phyloP scores from a whole-genome alignment of 2,113 vertebrate species.

The Gracilinanus agilis region DNA sequence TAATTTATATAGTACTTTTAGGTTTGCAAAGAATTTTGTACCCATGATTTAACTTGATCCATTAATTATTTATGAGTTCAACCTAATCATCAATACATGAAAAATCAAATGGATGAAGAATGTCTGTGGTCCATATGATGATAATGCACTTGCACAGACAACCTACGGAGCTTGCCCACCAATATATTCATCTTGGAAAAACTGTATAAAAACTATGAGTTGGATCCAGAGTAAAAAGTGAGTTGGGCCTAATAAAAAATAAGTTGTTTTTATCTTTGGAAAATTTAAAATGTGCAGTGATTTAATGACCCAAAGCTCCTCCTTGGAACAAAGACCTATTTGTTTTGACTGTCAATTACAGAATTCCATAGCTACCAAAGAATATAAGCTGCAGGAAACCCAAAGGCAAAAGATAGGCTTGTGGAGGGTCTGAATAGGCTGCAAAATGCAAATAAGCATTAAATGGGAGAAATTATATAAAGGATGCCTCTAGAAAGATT shows the following conservation, averaged over 20 bases:
- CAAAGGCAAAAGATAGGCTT: background rate
- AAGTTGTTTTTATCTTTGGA: background rate
- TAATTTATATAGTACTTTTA: background rate
- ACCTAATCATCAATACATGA: background rate
- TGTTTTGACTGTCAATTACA: background rate
- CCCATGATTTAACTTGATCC: background rate
- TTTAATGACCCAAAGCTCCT: background rate
- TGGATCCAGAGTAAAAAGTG: background rate
- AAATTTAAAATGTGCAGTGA: background rate
- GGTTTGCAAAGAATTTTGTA: background rate
- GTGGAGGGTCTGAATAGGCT: background rate
- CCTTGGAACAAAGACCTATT: background rate
- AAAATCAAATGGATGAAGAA: background rate
- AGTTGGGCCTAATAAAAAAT: background rate
- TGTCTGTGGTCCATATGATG: background rate
- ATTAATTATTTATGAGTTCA: background rate
- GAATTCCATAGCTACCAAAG: background rate
- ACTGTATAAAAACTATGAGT: background rate
- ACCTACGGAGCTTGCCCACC: background rate
- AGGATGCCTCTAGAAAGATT: background rate
- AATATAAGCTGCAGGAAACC: background rate
- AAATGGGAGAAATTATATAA: background rate
- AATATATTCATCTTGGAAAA: background rate
- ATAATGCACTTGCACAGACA: background rate
- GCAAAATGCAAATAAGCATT: background rate